Percentiles rank a stretch among this genome's conserved stretches.
Conservation (phyloP, 2,113 vertebrate genomes). For the Ranitomeya variabilis region DNA sequence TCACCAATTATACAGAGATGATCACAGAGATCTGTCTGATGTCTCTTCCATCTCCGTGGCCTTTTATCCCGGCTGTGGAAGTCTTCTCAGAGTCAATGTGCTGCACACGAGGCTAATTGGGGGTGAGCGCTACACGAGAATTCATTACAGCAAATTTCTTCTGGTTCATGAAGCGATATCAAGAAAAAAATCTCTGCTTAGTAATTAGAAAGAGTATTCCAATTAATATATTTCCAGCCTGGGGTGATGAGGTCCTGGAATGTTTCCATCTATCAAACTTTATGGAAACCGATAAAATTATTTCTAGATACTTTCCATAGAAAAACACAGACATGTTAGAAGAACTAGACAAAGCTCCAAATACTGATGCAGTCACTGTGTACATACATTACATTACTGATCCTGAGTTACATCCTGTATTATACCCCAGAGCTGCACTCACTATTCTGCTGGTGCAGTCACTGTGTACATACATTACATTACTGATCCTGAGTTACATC, state of each 20-base stretch:
- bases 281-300: not conserved
- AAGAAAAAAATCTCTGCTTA: not conserved
- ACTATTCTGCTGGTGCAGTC: too few relatives aligned
- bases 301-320: not conserved
- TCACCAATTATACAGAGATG: not conserved
- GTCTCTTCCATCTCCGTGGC: not conserved
- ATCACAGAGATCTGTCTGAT: too few relatives aligned
- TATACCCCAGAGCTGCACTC: too few relatives aligned
- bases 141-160: not conserved
- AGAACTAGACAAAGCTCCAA: not conserved
- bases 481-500: too few relatives aligned
- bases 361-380: too few relatives aligned
- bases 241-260: not conserved
- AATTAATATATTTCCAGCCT: not conserved
- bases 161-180: not conserved
- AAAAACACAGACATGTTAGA: not conserved
- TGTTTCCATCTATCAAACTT: not conserved
- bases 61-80: not conserved
- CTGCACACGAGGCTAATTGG: not conserved
- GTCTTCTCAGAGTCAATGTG: not conserved
- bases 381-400: too few relatives aligned
- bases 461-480: too few relatives aligned
- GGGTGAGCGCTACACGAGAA: not conserved
- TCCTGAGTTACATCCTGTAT: too few relatives aligned
- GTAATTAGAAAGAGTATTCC: not conserved